Percentiles rank a stretch among this genome's conserved stretches.
phyloP scores from a whole-genome alignment of 2,797 vertebrate species.

The Sebastes reedi region DNA sequence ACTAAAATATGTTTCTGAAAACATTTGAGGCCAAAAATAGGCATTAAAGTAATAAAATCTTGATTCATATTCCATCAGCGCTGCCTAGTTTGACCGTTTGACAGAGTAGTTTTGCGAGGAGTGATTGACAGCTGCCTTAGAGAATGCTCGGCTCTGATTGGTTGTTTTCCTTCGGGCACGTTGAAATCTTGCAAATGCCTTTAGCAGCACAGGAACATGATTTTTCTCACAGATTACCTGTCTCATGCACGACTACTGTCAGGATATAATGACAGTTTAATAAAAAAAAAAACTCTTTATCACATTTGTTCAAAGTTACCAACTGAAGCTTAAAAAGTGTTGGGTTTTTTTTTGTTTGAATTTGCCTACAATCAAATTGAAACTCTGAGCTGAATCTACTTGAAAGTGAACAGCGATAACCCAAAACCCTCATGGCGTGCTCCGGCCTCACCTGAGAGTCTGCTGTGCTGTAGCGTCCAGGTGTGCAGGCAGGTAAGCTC shows the following conservation, averaged over 20 bases:
- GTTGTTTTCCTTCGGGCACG: not conserved
- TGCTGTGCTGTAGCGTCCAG: conserved; percentile 82
- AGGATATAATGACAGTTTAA: not conserved
- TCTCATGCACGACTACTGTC: not conserved
- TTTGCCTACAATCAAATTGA: not conserved
- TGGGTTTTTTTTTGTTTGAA: not conserved
- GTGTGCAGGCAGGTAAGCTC: conserved; percentile 84
- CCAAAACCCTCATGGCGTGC: conserved; percentile 58
- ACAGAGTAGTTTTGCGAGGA: not conserved
- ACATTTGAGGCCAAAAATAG: too few species aligned
- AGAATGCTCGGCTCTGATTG: not conserved
- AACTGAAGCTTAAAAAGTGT: not conserved
- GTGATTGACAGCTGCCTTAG: not conserved
- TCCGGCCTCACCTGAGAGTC: conserved; percentile 81
- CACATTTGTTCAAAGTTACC: not conserved
- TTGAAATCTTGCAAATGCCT: not conserved
- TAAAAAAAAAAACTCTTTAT: too few species aligned
- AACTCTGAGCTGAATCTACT: not conserved
- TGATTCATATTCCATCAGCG: not conserved
- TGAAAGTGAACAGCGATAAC: conserved; percentile 60
- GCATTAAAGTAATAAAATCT: too few species aligned
- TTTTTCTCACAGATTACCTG: not conserved
- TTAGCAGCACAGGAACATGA: not conserved
- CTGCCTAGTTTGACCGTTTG: not conserved
- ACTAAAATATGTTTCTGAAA: too few species aligned